These are phyloP conservation scores for Brotula barbata DNA, from an alignment of 2,797 vertebrate genomes.

Conservation along the genomic window DNA sequence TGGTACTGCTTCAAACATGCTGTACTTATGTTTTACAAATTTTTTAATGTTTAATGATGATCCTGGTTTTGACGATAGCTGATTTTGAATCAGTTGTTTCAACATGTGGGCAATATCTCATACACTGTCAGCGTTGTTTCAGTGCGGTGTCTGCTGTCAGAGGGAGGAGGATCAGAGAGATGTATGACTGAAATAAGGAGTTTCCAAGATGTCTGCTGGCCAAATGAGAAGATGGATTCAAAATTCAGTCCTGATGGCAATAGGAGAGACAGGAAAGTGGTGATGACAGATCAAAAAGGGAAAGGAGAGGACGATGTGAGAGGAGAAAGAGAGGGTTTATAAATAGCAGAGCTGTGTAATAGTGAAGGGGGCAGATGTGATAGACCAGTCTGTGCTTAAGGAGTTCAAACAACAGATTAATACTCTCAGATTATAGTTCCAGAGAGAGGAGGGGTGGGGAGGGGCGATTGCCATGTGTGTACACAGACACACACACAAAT, in stretches of 20 bases:
- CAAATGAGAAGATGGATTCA: constrained; percentile 42
- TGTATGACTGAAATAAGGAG: constrained; percentile 20
- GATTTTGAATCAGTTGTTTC: not conserved
- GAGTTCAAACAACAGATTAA: constrained; percentile 86
- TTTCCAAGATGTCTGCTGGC: constrained; percentile 31
- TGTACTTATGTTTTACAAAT: not conserved
- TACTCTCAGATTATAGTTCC: constrained; percentile 79
- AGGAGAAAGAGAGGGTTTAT: constrained; percentile 55
- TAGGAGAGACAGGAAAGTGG: constrained; percentile 7
- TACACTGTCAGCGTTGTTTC: constrained; percentile 4
- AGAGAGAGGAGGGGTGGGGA: constrained; percentile 27
- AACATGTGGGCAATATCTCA: constrained; percentile 6
- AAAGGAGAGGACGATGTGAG: constrained; percentile 17
- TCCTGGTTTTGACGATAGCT: not conserved
- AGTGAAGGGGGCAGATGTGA: constrained; percentile 83
- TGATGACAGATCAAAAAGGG: constrained; percentile 29
- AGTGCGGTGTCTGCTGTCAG: constrained; percentile 5
- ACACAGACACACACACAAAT: constrained; percentile 18
- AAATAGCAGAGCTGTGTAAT: constrained; percentile 74
- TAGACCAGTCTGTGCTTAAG: constrained; percentile 80
- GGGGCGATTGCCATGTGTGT: constrained; percentile 31
- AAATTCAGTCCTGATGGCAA: constrained; percentile 34
- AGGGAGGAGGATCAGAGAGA: constrained; percentile 32
- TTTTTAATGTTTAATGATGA: not conserved
- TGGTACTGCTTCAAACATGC: not conserved